Base-by-base conservation (phyloP, 92 coral and sea anemone species). In the Ricordea florida region DNA sequence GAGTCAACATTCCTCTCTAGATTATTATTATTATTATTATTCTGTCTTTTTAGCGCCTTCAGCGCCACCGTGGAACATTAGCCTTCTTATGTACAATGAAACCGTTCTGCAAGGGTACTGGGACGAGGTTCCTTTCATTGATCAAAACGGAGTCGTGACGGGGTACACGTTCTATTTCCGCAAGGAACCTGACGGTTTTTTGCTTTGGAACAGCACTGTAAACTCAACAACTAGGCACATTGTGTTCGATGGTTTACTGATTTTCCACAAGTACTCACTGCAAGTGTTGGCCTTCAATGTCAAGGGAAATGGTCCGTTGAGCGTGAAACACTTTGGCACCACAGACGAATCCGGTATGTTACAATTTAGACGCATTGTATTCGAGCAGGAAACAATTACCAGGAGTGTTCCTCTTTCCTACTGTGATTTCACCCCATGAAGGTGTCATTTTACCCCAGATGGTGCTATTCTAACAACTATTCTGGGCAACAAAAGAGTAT, bases 271-370 rank as follows among this genome's bases (percentile, higher is more conserved):
- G 10, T 78, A 87, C 47, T 57, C 79, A 8, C 32, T 83, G n/a
- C 64, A 55, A 33, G 42, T 87, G 16, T 2, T 25, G 26, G 93
- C 81, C 7, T 76, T 70, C 28, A 71, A 77, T 4, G 20, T 49
- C 13, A 69, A 82, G 23, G 85, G 85, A 1, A 74, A 74, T 2
- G 89, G 93, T 3, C 78, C 81, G 4, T 4, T 2, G 6, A 55
- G 48, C 22, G 17, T 25, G 14, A 63, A 29, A 16, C 40, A 46
- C 8, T 40, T 25, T 32, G 65, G 76, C 27, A 66, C 18, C 66
- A 87, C 93, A 9, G 83, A 87, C 18, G 89, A 78, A 78, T 64
- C 85, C 22, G 74, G 93, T 87, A n/a, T 27, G 77, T 66, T 50
- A n/a, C n/a, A n/a, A n/a, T n/a, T n/a, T n/a, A n/a, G n/a, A n/a